phyloP scores from a whole-genome alignment of 2,797 vertebrate species.

The Sebastes kiyomatsui region DNA sequence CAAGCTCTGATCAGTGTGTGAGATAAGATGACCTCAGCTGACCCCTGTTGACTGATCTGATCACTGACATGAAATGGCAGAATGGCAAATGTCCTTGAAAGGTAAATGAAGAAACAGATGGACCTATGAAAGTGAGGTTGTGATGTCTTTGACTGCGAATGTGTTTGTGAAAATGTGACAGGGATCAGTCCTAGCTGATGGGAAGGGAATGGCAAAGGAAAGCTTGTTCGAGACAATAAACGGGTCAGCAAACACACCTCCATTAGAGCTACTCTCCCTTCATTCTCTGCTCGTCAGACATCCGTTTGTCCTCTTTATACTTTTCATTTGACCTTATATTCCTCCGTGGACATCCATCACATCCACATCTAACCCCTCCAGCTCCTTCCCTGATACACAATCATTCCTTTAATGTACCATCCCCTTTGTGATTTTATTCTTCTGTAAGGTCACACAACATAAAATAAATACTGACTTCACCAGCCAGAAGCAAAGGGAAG shows the following conservation, averaged over 20 bases:
- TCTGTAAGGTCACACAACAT: background rate
- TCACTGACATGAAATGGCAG: background rate
- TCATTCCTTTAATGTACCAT: constrained; percentile 4
- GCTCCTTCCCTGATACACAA: background rate
- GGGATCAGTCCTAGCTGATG: background rate
- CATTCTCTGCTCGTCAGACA: constrained; percentile 7
- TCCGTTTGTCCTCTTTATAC: background rate
- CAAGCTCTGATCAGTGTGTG: background rate
- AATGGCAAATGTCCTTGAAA: background rate
- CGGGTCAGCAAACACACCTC: background rate
- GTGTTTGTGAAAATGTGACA: background rate
- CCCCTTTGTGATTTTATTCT: background rate
- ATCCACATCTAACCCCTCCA: background rate
- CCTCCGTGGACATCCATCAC: background rate
- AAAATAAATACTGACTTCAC: background rate
- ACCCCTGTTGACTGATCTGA: background rate
- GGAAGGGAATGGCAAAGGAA: background rate
- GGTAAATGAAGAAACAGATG: background rate
- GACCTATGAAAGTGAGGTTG: background rate
- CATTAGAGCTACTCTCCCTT: background rate
- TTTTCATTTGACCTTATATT: constrained; percentile 26
- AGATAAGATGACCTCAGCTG: background rate
- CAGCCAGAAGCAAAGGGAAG: background rate
- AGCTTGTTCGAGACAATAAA: background rate
- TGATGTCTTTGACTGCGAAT: background rate